Evolutionary conservation across 2,797 vertebrate genomes (phyloP).

Genomic region (Sebastes alutus): DNA sequence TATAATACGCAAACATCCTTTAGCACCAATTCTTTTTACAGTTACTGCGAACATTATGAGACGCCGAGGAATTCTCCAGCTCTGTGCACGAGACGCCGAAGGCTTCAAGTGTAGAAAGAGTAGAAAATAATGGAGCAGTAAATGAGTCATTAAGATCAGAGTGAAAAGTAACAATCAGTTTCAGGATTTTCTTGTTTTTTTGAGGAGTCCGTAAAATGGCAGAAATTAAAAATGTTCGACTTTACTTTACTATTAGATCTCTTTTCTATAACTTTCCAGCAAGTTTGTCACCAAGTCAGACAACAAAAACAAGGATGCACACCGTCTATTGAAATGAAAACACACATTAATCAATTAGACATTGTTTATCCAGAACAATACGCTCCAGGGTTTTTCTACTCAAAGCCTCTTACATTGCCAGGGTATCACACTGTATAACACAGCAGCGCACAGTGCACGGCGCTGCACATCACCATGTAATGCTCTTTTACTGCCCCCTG

Average conservation of each 20-base stretch:
- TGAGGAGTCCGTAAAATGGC: not conserved
- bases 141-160: not conserved
- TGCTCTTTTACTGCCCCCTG: slow-evolving; percentile 56
- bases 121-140: not conserved
- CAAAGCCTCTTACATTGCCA: slow-evolving; percentile 50
- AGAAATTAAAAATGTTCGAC: not conserved
- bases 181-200: not conserved
- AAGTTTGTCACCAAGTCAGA: not conserved
- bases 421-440: not conserved
- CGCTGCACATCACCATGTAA: not conserved
- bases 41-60: slow-evolving; percentile 5
- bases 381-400: not conserved
- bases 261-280: not conserved
- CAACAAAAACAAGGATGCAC: not conserved
- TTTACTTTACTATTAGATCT: not conserved
- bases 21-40: not conserved
- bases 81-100: not conserved
- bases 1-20: slow-evolving; percentile 16
- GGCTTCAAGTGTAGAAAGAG: not conserved
- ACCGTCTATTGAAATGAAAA: not conserved
- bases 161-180: not conserved
- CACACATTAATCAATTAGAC: slow-evolving; percentile 21
- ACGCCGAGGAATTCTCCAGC: not conserved
- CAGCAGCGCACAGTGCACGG: not conserved
- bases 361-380: slow-evolving; percentile 22